These are phyloP conservation scores for Chiridota heheva DNA, from an alignment of 35 echinoderm and acorn worm genomes.

Conservation along the genomic window DNA sequence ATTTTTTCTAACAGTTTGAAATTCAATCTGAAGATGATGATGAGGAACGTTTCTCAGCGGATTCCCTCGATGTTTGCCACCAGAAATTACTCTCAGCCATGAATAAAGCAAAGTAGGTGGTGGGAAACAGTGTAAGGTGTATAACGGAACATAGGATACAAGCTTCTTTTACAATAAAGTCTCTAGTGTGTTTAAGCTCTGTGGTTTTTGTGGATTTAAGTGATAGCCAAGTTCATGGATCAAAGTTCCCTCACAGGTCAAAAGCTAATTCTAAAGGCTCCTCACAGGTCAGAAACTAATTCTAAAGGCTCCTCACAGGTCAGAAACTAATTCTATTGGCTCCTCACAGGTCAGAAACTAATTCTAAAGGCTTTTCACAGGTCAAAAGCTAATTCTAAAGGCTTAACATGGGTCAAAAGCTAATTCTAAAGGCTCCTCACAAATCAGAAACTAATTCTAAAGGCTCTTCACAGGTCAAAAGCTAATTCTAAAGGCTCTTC, in stretches of 20 bases:
- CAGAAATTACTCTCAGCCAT: slow-evolving; percentile 60
- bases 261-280: background rate
- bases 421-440: too few relatives aligned
- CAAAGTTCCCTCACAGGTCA: background rate
- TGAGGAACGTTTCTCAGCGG: slow-evolving; percentile 25
- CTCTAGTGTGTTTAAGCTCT: background rate
- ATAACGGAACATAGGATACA: background rate
- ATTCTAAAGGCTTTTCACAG: too few relatives aligned
- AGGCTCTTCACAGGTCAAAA: too few relatives aligned
- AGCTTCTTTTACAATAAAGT: background rate
- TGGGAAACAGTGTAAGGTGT: background rate
- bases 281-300: background rate
- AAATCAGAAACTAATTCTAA: too few relatives aligned
- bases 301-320: background rate
- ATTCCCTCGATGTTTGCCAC: slow-evolving; percentile 60
- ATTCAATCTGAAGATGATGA: slow-evolving; percentile 60
- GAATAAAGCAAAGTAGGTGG: slow-evolving; percentile 65
- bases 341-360: too few relatives aligned
- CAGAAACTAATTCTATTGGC: too few relatives aligned
- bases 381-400: too few relatives aligned
- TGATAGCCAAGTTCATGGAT: background rate
- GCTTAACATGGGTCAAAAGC: too few relatives aligned
- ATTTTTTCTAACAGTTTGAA: slow-evolving; percentile 66
- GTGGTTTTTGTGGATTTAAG: background rate
- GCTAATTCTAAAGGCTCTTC: too few relatives aligned